Evolutionary conservation across 2,888 invertebrate species (phyloP).

Genomic region (Nasonia oneida): DNA sequence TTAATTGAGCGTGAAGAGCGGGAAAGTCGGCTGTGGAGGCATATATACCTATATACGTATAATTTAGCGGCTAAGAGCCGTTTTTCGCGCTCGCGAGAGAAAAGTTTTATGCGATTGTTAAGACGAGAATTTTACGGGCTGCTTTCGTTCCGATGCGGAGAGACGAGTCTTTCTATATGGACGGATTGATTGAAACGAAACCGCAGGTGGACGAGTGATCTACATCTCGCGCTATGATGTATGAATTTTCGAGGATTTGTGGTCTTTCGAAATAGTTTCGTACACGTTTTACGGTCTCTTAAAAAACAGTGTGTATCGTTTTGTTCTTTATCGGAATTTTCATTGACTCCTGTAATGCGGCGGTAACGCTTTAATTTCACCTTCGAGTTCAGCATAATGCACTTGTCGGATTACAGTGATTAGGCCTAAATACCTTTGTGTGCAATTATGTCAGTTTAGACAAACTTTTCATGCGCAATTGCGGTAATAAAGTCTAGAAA

Average conservation of each 20-base stretch:
- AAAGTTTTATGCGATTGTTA: slow-evolving; percentile 6
- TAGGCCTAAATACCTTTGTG: slow-evolving; percentile 22
- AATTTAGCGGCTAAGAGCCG: not conserved
- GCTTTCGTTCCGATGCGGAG: not conserved
- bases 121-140: not conserved
- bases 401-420: slow-evolving; percentile 22
- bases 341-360: not conserved
- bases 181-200: no score
- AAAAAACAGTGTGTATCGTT: not conserved
- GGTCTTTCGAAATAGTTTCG: not conserved
- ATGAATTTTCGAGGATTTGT: not conserved
- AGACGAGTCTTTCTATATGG: not conserved
- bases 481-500: not conserved
- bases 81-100: not conserved
- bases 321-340: not conserved
- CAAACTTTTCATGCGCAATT: slow-evolving; percentile 2
- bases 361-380: slow-evolving; percentile 22
- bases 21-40: not conserved
- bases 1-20: slow-evolving; percentile 28
- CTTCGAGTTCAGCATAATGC: not conserved
- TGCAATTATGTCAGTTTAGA: slow-evolving; percentile 33
- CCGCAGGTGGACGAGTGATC: not conserved
- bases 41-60: not conserved
- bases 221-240: not conserved
- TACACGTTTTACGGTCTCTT: not conserved